A percentile compares a stretch with the other conserved stretches of the same genome.
phyloP scores from a whole-genome alignment of 2,888 invertebrate genomes.

The Xiphydria camelus region DNA sequence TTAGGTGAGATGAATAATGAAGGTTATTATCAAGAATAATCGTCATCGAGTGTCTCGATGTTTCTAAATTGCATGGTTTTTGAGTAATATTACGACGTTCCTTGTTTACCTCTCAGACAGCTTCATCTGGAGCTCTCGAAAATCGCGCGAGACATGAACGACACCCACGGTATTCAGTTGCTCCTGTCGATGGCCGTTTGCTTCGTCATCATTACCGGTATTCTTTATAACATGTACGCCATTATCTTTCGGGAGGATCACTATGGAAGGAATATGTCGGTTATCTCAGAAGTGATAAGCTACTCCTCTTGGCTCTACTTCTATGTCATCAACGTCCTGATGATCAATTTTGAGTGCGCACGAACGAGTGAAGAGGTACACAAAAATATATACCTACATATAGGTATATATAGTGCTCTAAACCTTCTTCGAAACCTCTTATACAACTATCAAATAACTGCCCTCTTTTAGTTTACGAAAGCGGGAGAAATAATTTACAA shows the following conservation, averaged over 20 bases:
- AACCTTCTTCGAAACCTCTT: not conserved
- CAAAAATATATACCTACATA: no score
- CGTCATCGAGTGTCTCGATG: no score
- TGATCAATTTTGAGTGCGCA: slow-evolving; percentile 1
- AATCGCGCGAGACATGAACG: slow-evolving; percentile 3
- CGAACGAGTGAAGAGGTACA: slow-evolving; percentile 7
- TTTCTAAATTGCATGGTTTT: no score
- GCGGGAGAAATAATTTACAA: not conserved
- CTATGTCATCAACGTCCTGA: slow-evolving; percentile 1
- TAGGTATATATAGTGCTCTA: not conserved
- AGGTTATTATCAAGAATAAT: no score
- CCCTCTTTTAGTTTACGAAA: not conserved
- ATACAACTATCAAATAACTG: not conserved
- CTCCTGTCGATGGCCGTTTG: slow-evolving; percentile 6
- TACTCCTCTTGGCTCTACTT: not conserved
- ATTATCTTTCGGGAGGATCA: no score
- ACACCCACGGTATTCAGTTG: slow-evolving; percentile 2
- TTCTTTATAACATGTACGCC: slow-evolving; percentile 4
- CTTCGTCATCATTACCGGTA: slow-evolving; percentile 8
- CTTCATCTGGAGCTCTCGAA: slow-evolving; percentile 6
- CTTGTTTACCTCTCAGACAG: no score
- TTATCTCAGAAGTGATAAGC: no score
- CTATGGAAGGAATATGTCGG: no score
- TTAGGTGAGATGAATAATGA: no score
- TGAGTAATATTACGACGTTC: no score